Evolutionary conservation across 2,797 vertebrate species (phyloP), one percentile per base, ranked within the genome.

Genomic region (Pantherophis alleghaniensis): DNA sequence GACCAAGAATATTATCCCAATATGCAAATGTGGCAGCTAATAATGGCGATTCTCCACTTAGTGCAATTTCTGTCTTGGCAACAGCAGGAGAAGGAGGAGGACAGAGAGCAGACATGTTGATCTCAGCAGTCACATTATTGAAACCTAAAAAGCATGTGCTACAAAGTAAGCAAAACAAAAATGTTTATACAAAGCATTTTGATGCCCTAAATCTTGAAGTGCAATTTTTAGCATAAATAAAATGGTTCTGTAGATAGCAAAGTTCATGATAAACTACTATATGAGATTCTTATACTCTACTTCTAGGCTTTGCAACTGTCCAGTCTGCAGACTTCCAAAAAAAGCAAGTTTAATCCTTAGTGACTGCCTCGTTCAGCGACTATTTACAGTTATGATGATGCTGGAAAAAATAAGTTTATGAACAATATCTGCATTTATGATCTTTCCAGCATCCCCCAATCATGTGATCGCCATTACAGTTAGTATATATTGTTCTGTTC

Each of bases 1-100:
- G 99, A 3, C 99, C 99, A 92, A 99, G 97, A 96, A 99, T 99
- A 97, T 99, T 99, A 97, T 99, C 99, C 99, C 99, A 99, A 97
- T 99, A 99, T 93, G 99, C 99, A 92, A 99, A 99, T 91, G 99
- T 99, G 89, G 99, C 99, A 92, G 99, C 99, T 94, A 99, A 94
- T 79, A 99, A 96, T 1, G 99, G 99, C 24, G 99, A 99, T 96
- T 98, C 98, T 59, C 99, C 99, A 91, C 98, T 98, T 26, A 99
- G 93, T 0, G 97, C 94, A 13, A 99, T 98, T 96, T 99, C 98
- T 16, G 99, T 99, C 97, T 99, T 99, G 42, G 99, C 99, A 96
- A 99, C 99, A 51, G 99, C 99, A 53, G 99, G 99, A 53, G 99
- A 99, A 2, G 99, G 99, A 16, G 99, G 99, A 11, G 99, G 99